A percentile compares a stretch with the other conserved stretches of the same genome.
phyloP scores from a whole-genome alignment of 1,140 invertebrate genomes.

The Myzus persicae region DNA sequence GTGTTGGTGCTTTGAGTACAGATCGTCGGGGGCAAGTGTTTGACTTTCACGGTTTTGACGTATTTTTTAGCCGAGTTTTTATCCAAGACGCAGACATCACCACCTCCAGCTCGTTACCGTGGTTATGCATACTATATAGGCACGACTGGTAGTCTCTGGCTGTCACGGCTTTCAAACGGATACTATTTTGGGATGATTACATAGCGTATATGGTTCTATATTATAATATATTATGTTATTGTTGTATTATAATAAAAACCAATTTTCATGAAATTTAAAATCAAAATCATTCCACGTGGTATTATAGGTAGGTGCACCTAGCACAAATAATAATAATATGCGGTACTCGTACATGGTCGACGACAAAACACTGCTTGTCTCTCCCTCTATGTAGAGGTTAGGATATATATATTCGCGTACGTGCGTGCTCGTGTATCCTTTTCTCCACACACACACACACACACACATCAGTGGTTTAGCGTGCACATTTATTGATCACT shows the following conservation, averaged over 20 bases:
- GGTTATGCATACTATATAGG: neutral
- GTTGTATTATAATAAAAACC: neutral
- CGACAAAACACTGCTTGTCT: neutral
- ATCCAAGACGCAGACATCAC: neutral
- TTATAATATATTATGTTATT: no score
- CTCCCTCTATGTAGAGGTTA: no score
- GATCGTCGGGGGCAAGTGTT: neutral
- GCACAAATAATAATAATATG: neutral
- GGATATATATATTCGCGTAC: neutral
- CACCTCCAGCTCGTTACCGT: neutral
- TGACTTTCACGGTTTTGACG: neutral
- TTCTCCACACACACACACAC: neutral
- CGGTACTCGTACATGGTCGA: neutral
- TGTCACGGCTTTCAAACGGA: neutral
- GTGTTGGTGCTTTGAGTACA: no score
- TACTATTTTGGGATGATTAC: neutral
- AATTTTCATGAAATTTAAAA: neutral
- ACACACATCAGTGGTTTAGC: neutral
- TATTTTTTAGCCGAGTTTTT: neutral
- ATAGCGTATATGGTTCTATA: neutral
- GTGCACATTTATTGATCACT: constrained; percentile 47
- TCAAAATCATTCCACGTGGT: neutral
- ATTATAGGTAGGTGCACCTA: neutral
- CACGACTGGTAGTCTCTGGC: neutral
- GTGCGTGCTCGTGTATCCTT: neutral